Base-by-base conservation (phyloP, 1,140 invertebrate genomes). In the Drosophila pallidifrons region DNA sequence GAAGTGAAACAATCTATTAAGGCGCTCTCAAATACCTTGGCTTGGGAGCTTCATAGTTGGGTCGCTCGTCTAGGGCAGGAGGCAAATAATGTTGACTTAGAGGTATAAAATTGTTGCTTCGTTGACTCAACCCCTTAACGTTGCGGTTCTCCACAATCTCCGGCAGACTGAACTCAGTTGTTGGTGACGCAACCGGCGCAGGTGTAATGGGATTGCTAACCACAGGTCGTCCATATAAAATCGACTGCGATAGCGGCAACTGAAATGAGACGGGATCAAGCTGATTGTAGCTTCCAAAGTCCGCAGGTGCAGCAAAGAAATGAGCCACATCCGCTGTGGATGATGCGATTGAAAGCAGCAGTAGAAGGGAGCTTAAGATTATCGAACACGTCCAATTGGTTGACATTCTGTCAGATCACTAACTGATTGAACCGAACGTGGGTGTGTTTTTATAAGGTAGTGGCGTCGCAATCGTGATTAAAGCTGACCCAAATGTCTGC, bases 111-210 rank as follows among this genome's bases (percentile, higher is more conserved):
- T 38, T 75, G 0, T 60, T 76, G 47, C 75, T 81, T 46, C 51
- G 70, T 11, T 45, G 63, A 57, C 49, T 75, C 46, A 25, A 51
- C 45, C 47, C 43, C 68, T 81, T 89, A 0, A 83, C 55, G 41
- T 75, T 88, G 25, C 91, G 87, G 52, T 92, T 92, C 43, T 92
- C 91, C 2, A 92, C 77, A 2, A 92, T 89, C 46, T 92, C 91
- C 3, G 91, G 91, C 38, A 92, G 41, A 8, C 35, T 77, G 32
- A 83, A 89, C 52, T 92, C 91, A 0, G 91, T 91, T 5, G 81
- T 82, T 1, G 81, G 73, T 8, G 30, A 32, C 1, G 82, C 82
- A 8, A 83, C 78, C 1, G 83, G 83, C 5, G 81, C 67, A 0
- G 82, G 75, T 3, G 78, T 57, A 5, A 54, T 52, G 6, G 79